phyloP scores from a whole-genome alignment of 2,113 vertebrate genomes.

The Meleagris gallopavo region DNA sequence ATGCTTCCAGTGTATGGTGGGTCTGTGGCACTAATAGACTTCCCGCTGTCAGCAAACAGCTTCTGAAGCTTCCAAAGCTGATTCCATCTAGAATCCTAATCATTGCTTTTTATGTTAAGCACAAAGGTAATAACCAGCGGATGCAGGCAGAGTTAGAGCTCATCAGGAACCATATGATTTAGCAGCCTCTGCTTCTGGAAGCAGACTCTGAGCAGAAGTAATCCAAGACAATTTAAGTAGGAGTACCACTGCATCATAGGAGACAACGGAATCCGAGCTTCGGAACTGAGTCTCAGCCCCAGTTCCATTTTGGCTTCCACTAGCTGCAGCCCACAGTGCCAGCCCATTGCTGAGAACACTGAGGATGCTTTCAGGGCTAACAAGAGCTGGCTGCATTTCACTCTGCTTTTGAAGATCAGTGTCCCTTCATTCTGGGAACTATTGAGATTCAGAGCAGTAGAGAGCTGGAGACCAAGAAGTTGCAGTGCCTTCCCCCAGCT shows the following conservation, averaged over 20 bases:
- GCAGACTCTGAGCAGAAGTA: slow-evolving; percentile 25
- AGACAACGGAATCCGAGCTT: background rate
- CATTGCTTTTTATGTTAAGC: slow-evolving; percentile 50
- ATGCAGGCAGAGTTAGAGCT: slow-evolving; percentile 3
- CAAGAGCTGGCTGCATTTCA: background rate
- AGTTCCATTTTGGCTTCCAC: background rate
- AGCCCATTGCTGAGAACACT: background rate
- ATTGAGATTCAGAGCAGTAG: background rate
- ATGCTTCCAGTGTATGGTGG: background rate
- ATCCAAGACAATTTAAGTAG: slow-evolving; percentile 52
- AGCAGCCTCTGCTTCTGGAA: slow-evolving; percentile 38
- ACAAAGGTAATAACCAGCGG: slow-evolving; percentile 1
- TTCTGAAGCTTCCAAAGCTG: slow-evolving; percentile 25
- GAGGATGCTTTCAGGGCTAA: background rate
- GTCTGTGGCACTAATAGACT: background rate
- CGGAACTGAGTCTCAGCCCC: background rate
- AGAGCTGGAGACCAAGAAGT: background rate
- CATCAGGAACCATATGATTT: slow-evolving; percentile 22
- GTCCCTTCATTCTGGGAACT: background rate
- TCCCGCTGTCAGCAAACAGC: background rate
- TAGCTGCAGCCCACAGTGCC: background rate
- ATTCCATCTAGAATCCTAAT: slow-evolving; percentile 57
- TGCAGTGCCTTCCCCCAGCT: background rate
- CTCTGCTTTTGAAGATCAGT: background rate
- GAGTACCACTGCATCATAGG: background rate